Evolutionary conservation across 53 echinoderm and acorn worm species (phyloP), one percentile per base, ranked within the genome.

Genomic region (Astropecten irregularis): DNA sequence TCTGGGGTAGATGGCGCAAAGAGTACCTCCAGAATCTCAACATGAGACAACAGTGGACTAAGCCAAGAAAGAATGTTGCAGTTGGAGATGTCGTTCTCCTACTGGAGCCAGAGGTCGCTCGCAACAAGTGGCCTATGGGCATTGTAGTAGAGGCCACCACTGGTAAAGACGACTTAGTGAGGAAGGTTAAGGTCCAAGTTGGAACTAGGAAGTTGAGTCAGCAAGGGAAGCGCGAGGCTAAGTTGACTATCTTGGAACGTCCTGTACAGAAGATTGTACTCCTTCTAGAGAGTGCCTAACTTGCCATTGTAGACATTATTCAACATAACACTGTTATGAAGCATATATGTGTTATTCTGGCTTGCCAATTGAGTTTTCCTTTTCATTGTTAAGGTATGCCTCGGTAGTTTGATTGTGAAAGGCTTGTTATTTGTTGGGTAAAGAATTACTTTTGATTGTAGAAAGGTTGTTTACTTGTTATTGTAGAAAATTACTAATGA

Each of bases 1-100:
- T 88, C 47, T 83, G 89, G 89, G 56, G 68, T 3, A 81, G 90
- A n/a, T 90, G 90, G 90, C 61, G 73, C 16, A 86, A 86, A 19
- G 90, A 90, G 32, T 90, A 90, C 61, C 66, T 84, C 28, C 49
- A 65, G 27, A 57, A 49, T 19, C 38, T 90, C 14, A 65, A 81
- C 34, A n/a, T 42, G 9, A 81, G 86, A 19, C 69, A 90, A 57
- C 58, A 70, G 14, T 90, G 90, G 77, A 72, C 64, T 2, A 83
- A 53, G 26, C 73, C 64, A 9, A 66, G 51, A 27, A 69, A 82
- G 36, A 88, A 88, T 27, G 40, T 88, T 40, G 6, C 2, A 31
- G 88, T 73, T n/a, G 88, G 83, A 35, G 88, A 88, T 66, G 73
- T 71, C n/a, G 88, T 88, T 49, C 51, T 88, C 15, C 40, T 83